Percentiles rank a stretch among this genome's conserved stretches.
Conservation (phyloP, 2,888 invertebrate species). For the Drosophila lacicola region DNA sequence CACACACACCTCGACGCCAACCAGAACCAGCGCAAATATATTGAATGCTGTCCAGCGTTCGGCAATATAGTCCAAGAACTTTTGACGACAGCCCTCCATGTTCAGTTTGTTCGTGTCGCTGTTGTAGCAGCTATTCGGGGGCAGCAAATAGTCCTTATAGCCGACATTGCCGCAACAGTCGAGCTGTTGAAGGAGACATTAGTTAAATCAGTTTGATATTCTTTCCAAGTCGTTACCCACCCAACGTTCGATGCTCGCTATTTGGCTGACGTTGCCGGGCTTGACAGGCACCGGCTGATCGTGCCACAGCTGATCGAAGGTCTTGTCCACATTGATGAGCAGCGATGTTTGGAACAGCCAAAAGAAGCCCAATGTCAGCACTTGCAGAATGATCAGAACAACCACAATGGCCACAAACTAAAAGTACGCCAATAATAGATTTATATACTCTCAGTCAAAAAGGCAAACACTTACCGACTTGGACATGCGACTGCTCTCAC, state of each 20-base stretch:
- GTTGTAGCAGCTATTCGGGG: slow-evolving; percentile 79
- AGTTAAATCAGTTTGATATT: fast-evolving
- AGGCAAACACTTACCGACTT: slow-evolving; percentile 68
- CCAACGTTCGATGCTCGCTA: slow-evolving; percentile 79
- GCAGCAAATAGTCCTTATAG: slow-evolving; percentile 72
- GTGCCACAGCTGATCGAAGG: slow-evolving; percentile 79
- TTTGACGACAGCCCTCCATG: slow-evolving; percentile 80
- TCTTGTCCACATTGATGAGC: slow-evolving; percentile 78
- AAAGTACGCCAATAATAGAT: neutral
- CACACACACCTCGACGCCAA: slow-evolving; percentile 75
- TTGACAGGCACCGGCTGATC: slow-evolving; percentile 78
- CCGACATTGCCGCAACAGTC: slow-evolving; percentile 80
- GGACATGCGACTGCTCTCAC: slow-evolving; percentile 74
- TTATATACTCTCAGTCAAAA: neutral
- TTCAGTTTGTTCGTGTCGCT: slow-evolving; percentile 70
- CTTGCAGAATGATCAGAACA: slow-evolving; percentile 70
- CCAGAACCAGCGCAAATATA: slow-evolving; percentile 65
- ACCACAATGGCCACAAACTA: slow-evolving; percentile 74
- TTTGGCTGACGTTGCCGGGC: slow-evolving; percentile 78
- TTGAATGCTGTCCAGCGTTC: slow-evolving; percentile 77
- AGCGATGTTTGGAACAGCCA: slow-evolving; percentile 79
- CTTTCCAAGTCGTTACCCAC: slow-evolving; percentile 43
- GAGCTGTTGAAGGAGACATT: slow-evolving; percentile 54
- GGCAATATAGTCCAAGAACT: slow-evolving; percentile 76
- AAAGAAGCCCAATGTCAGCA: slow-evolving; percentile 73